Evolutionary conservation across 2,888 invertebrate species (phyloP).

Genomic region (Hydroisotoma schaefferi): DNA sequence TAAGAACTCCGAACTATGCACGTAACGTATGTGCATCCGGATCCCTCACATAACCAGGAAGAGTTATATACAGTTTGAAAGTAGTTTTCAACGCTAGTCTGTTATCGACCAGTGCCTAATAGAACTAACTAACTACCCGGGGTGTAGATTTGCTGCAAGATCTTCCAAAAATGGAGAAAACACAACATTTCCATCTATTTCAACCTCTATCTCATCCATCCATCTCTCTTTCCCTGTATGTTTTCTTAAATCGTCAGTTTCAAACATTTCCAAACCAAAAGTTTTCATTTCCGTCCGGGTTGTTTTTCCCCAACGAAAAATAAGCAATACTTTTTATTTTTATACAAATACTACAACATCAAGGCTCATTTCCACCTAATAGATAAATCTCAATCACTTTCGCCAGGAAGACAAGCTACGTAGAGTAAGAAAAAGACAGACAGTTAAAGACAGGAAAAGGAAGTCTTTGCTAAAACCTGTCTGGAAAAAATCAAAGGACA

Average conservation of each 20-base stretch:
- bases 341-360: too few species aligned
- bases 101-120: neutral
- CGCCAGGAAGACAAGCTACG: too few species aligned
- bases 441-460: neutral
- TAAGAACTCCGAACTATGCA: neutral
- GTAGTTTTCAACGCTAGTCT: neutral
- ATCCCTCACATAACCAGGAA: too few species aligned
- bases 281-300: slow-evolving; percentile 32
- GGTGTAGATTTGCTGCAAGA: too few species aligned
- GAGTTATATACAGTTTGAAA: too few species aligned
- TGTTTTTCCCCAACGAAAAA: slow-evolving; percentile 27
- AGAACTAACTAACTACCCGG: too few species aligned
- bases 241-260: slow-evolving; percentile 15
- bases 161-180: neutral
- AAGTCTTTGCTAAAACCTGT: neutral
- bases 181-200: slow-evolving; percentile 16
- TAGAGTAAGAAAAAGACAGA: neutral
- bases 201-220: slow-evolving; percentile 9
- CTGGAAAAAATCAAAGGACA: neutral
- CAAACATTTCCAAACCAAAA: slow-evolving; percentile 20
- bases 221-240: slow-evolving; percentile 11
- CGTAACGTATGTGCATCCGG: too few species aligned
- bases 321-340: slow-evolving; percentile 29
- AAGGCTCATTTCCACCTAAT: neutral
- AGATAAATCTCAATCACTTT: neutral